A percentile compares a stretch with the other conserved stretches of the same genome.
These are phyloP conservation scores for Brienomyrus longianalis DNA, from an alignment of 2,113 vertebrate genomes.

Conservation along the genomic window DNA sequence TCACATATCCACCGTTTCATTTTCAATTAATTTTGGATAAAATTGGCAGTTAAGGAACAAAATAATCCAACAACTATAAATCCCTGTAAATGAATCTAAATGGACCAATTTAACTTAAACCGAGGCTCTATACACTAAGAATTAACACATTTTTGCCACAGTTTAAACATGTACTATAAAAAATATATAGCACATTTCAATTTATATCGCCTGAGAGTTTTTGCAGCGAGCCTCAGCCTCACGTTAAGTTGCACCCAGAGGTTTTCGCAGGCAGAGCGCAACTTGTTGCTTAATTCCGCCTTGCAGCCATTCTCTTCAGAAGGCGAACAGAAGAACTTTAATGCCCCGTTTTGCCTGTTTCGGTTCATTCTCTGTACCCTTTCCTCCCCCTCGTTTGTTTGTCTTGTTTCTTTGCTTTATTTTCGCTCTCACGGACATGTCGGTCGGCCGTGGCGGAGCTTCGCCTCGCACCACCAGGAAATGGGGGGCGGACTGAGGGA, in stretches of 20 bases:
- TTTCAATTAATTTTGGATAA: neutral
- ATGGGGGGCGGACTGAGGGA: slow-evolving; percentile 22
- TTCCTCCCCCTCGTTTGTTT: neutral
- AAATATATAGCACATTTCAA: neutral
- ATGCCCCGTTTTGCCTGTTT: neutral
- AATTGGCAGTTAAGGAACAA: neutral
- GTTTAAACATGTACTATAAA: neutral
- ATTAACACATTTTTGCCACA: neutral
- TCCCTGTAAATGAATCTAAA: neutral
- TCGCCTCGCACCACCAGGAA: slow-evolving; percentile 38
- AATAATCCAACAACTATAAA: neutral
- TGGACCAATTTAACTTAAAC: neutral
- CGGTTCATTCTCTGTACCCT: neutral
- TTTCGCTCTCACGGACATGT: neutral
- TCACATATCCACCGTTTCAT: neutral
- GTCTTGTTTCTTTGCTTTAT: neutral
- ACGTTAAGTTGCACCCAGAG: neutral
- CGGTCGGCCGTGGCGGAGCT: neutral
- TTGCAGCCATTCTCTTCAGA: neutral
- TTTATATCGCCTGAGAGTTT: neutral
- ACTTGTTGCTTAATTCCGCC: neutral
- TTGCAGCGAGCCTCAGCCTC: neutral
- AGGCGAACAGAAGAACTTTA: neutral
- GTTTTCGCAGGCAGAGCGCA: neutral
- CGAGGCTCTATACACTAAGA: neutral